Evolutionary conservation across 2,797 vertebrate species (phyloP), one percentile per base, ranked within the genome.

Genomic region (Falco concolor): DNA sequence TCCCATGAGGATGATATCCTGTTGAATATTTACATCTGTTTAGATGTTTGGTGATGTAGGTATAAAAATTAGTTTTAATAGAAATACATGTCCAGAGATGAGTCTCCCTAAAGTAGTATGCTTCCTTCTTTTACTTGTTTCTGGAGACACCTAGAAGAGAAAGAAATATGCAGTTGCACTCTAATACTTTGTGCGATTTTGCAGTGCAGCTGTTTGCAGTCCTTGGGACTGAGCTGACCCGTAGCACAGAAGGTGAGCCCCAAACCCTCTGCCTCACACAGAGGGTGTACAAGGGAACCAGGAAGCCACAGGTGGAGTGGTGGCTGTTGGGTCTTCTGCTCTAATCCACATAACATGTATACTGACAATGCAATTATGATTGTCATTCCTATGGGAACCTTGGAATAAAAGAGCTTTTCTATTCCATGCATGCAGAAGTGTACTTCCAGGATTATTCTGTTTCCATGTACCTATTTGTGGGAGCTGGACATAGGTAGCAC

Each of bases 241-340:
- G 4, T 4, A 52, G n/a, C 28, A 21, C 1, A 32, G 25, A 45
- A 57, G n/a, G 36, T 1, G 9, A 86, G 8, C 12, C 45, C 13
- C 14, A 63, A 88, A 23, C 9, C 8, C 34, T 52, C 9, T 49
- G 30, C 30, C 30, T 61, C 40, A 24, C 11, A 23, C 13, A 52
- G 20, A 30, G 17, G 5, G 6, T 74, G 10, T 49, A 8, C 8
- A 25, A 57, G 17, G 12, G 25, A 65, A 14, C 6, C 12, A 49
- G 53, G 22, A 50, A 53, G 4, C 17, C 47, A 17, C 0, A 2
- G 22, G 13, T 28, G 21, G 28, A 60, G 7, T 1, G 8, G 4
- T 67, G 28, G 12, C 30, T 72, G 15, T 38, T 69, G 38, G 36
- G 10, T 32, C 32, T 78, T 53, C 45, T 52, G 12, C 25, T 69